A percentile compares a stretch with the other conserved stretches of the same genome.
Evolutionary conservation across 2,113 vertebrate genomes (phyloP).

Genomic region (Meriones unguiculatus): DNA sequence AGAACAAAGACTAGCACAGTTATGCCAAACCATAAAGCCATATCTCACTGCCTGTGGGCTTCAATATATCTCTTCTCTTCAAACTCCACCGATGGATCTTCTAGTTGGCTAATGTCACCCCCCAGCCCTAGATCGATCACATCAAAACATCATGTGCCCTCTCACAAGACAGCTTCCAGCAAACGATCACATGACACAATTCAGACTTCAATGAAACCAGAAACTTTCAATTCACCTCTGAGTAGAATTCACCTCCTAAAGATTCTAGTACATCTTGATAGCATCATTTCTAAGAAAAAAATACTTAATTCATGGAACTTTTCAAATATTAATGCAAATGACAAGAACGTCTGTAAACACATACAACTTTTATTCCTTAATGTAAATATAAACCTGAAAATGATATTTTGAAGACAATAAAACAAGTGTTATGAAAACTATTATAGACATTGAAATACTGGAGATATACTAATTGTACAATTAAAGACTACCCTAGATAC

Average conservation of each 20-base stretch:
- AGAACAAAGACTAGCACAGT: too few species aligned
- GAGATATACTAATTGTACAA: background rate
- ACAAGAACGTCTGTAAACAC: background rate
- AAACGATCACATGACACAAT: too few species aligned
- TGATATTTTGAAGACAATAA: background rate
- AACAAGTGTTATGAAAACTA: constrained; percentile 11
- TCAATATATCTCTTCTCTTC: too few species aligned
- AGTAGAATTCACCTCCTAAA: background rate
- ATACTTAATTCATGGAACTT: background rate
- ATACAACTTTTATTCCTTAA: background rate
- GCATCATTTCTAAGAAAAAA: background rate
- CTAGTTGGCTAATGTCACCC: too few species aligned
- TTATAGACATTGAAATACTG: background rate
- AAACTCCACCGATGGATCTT: too few species aligned
- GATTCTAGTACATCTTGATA: background rate
- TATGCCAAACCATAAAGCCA: too few species aligned
- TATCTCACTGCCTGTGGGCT: too few species aligned
- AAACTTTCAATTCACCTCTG: background rate
- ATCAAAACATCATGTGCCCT: too few species aligned
- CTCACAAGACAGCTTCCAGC: too few species aligned
- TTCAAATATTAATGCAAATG: background rate
- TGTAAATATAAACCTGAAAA: background rate
- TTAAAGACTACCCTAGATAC: constrained; percentile 23
- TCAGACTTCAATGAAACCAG: too few species aligned
- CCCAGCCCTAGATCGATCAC: too few species aligned